Conservation (phyloP, 2,113 vertebrate species). For the Nettapus auritus region DNA sequence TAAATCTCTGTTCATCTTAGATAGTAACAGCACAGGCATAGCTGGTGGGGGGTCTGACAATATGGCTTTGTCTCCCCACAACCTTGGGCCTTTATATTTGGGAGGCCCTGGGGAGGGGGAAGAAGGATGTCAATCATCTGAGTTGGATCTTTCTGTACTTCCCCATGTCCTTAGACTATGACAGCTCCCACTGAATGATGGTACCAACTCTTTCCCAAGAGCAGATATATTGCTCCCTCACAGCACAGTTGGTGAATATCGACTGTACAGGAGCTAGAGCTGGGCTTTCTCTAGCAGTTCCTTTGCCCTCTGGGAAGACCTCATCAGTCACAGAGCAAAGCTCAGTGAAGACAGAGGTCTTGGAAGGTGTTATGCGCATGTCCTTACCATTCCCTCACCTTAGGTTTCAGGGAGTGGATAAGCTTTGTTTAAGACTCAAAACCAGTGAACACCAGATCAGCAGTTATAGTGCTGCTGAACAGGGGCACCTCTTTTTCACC, state of each 20-base stretch:
- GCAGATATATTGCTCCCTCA: background rate
- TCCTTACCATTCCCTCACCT: background rate
- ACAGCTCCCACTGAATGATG: background rate
- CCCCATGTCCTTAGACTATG: background rate
- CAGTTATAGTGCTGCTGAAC: background rate
- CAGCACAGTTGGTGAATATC: background rate
- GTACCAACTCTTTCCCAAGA: background rate
- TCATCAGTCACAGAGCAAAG: background rate
- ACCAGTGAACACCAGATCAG: background rate
- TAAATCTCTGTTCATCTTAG: background rate
- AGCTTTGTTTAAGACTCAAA: background rate
- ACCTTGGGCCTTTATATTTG: background rate
- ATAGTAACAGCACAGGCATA: background rate
- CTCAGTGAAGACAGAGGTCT: no score
- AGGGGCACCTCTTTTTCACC: background rate
- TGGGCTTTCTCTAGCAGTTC: background rate
- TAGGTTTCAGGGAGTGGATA: background rate
- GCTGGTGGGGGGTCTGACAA: rapidly evolving
- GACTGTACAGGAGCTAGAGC: background rate
- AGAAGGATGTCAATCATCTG: background rate
- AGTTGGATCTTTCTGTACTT: background rate
- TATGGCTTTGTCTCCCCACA: background rate
- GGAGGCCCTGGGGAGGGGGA: rapidly evolving
- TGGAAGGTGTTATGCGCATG: background rate
- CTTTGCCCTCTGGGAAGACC: background rate